Conservation (phyloP, 2,888 invertebrate genomes). For the Drepana falcataria region DNA sequence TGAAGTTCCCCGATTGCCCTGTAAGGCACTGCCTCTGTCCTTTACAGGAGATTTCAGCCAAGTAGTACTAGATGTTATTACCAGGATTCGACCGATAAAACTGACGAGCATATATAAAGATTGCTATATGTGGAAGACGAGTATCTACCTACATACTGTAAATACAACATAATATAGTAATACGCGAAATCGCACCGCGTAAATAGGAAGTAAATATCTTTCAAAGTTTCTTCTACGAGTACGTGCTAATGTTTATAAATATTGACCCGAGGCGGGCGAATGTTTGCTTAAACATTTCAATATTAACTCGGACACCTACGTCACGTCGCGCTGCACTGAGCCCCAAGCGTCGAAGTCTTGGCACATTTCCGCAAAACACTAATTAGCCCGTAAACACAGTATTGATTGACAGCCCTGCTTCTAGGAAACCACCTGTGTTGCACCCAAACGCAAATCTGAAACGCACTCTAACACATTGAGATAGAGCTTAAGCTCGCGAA, state of each 20-base stretch:
- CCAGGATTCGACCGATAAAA: too few relatives aligned
- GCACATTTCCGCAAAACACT: constrained; percentile 30
- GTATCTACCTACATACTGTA: too few relatives aligned
- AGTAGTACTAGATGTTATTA: too few relatives aligned
- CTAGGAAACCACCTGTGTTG: constrained; percentile 19
- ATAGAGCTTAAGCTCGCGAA: constrained; percentile 1
- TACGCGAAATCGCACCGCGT: too few relatives aligned
- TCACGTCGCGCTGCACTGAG: constrained; percentile 20
- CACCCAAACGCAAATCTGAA: background rate
- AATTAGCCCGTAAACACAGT: constrained; percentile 40
- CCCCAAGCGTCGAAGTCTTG: constrained; percentile 24
- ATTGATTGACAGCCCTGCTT: constrained; percentile 29
- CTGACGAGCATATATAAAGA: too few relatives aligned
- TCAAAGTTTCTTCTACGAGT: background rate
- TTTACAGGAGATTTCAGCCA: too few relatives aligned
- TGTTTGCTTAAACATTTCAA: constrained; percentile 13
- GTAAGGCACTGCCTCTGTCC: too few relatives aligned
- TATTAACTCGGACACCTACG: constrained; percentile 22
- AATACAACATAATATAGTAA: too few relatives aligned
- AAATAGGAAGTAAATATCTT: background rate
- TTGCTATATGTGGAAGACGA: too few relatives aligned
- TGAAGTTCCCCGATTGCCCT: too few relatives aligned
- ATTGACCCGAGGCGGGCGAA: background rate
- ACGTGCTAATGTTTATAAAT: constrained; percentile 11
- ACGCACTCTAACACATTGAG: background rate